A percentile compares a stretch with the other conserved stretches of the same genome.
Evolutionary conservation across 2,113 vertebrate genomes (phyloP).

Genomic region (Oreochromis niloticus): DNA sequence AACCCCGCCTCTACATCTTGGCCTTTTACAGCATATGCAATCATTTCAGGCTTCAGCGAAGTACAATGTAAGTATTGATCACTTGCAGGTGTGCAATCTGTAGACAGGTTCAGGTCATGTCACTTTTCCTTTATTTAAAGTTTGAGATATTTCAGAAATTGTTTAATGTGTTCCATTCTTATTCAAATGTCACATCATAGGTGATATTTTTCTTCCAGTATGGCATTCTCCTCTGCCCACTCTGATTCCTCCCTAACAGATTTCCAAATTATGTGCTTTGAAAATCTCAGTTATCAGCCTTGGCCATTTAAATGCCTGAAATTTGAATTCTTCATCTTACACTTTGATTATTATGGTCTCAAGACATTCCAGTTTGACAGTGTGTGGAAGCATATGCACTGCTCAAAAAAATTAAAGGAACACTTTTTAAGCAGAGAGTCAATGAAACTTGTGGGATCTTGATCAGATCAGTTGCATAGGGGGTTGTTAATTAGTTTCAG

Average conservation of each 20-base stretch:
- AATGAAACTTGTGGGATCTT: no score
- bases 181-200: conserved; percentile 57
- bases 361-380: background rate
- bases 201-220: conserved; percentile 53
- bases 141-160: conserved; percentile 41
- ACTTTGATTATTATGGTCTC: conserved; percentile 10
- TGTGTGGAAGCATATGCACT: background rate
- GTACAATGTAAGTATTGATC: conserved; percentile 65
- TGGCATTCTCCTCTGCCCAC: conserved; percentile 22
- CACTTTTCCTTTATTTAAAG: conserved; percentile 44
- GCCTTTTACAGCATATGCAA: conserved; percentile 61
- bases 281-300: conserved; percentile 45
- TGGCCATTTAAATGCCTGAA: conserved; percentile 35
- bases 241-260: conserved; percentile 31
- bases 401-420: no score
- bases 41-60: conserved; percentile 67
- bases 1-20: conserved; percentile 36
- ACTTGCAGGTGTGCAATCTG: conserved; percentile 20
- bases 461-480: no score
- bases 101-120: conserved; percentile 23
- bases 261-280: conserved; percentile 36
- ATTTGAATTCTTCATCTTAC: conserved; percentile 23
- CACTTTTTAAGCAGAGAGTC: no score
- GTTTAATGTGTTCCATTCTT: conserved; percentile 38
- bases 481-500: no score